These are phyloP conservation scores for Panorpa germanica DNA, from an alignment of 2,888 invertebrate genomes.

Conservation along the genomic window DNA sequence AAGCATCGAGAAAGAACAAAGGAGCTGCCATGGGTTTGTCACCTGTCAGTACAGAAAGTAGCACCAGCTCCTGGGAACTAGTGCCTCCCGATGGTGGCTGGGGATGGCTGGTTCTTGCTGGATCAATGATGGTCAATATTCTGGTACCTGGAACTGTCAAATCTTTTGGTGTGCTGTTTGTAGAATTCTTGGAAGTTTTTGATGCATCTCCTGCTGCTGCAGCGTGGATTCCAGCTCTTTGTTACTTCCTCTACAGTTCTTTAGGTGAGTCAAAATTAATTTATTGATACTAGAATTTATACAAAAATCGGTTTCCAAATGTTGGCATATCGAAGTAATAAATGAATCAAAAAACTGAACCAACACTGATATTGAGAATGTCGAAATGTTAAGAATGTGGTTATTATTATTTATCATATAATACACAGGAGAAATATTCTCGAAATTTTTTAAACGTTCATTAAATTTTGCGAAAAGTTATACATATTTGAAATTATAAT, in stretches of 20 bases:
- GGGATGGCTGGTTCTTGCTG: slow-evolving; percentile 61
- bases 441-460: background rate
- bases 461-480: slow-evolving; percentile 2
- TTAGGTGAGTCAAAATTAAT: slow-evolving; percentile 37
- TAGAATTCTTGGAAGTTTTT: slow-evolving; percentile 66
- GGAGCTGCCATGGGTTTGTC: too few relatives aligned
- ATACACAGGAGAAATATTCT: too few relatives aligned
- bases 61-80: too few relatives aligned
- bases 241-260: slow-evolving; percentile 77
- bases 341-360: too few relatives aligned
- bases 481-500: background rate
- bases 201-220: slow-evolving; percentile 51
- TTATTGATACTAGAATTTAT: slow-evolving; percentile 4
- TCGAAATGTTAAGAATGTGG: too few relatives aligned
- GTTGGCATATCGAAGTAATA: slow-evolving; percentile 7
- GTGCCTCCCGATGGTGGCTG: slow-evolving; percentile 72
- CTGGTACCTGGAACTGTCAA: slow-evolving; percentile 70
- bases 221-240: slow-evolving; percentile 70
- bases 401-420: too few relatives aligned
- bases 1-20: too few relatives aligned
- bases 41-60: too few relatives aligned
- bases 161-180: slow-evolving; percentile 70
- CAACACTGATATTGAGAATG: too few relatives aligned
- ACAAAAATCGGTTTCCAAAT: slow-evolving; percentile 9
- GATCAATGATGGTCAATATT: slow-evolving; percentile 66